Conservation (phyloP, 2,113 vertebrate genomes). For the Rhadina sibilatrix region DNA sequence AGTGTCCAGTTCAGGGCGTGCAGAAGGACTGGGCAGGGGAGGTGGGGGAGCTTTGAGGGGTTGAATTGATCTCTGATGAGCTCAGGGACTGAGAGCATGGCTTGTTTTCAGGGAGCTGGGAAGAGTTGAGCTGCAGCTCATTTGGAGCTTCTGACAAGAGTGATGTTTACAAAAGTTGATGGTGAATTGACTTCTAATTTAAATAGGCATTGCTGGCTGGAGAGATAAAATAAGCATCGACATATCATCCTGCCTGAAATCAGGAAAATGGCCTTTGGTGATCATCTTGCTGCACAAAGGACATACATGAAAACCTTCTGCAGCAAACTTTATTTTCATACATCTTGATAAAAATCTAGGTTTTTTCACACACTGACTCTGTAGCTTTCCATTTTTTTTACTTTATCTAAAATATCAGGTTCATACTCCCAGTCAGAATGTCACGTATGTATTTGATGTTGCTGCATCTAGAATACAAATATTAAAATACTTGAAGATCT, state of each 20-base stretch:
- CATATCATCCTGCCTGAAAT: neutral
- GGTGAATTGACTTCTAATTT: constrained; percentile 6
- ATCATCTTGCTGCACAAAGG: neutral
- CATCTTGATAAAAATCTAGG: neutral
- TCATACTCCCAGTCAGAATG: neutral
- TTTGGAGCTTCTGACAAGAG: neutral
- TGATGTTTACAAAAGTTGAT: constrained; percentile 24
- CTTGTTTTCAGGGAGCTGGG: neutral
- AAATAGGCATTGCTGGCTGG: neutral
- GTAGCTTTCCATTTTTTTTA: neutral
- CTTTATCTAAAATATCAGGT: neutral
- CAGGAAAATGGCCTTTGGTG: neutral
- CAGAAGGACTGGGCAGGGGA: neutral
- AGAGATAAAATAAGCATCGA: neutral
- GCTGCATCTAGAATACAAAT: neutral
- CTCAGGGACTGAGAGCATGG: neutral
- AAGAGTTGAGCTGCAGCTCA: neutral
- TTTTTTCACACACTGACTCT: accelerated
- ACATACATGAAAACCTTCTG: neutral
- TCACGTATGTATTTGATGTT: neutral
- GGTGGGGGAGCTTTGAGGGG: neutral
- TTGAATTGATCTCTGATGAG: neutral
- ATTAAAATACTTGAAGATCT: neutral
- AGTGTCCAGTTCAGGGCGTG: neutral
- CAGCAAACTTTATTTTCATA: neutral